Percentiles rank a stretch among this genome's conserved stretches.
phyloP scores from a whole-genome alignment of 2,113 vertebrate species.

The Meles meles region DNA sequence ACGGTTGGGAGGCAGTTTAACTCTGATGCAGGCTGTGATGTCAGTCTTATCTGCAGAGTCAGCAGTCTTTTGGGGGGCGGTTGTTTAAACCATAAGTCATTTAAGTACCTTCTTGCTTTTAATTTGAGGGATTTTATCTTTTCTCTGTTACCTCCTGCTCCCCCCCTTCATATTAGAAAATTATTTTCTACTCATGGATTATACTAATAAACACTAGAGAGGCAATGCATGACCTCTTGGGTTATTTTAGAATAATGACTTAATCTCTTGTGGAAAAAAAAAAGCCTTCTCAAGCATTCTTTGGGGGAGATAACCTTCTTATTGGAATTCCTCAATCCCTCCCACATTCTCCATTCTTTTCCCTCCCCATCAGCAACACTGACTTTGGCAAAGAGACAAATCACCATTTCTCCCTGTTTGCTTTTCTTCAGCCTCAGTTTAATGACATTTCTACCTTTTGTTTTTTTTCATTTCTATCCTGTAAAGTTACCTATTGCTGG shows the following conservation, averaged over 20 bases:
- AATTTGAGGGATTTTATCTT: not conserved
- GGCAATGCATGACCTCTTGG: not conserved
- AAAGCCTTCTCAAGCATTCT: conserved; percentile 15
- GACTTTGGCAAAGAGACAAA: not conserved
- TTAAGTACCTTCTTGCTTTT: not conserved
- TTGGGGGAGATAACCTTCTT: conserved; percentile 30
- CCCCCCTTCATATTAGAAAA: conserved; percentile 1
- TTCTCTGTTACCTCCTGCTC: not conserved
- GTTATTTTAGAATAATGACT: conserved; percentile 27
- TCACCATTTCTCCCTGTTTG: not conserved
- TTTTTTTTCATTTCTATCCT: not conserved
- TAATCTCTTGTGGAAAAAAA: conserved; percentile 7
- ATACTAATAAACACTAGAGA: not conserved
- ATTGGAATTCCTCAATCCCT: conserved; percentile 31
- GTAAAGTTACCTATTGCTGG: not conserved
- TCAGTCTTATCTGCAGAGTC: not conserved
- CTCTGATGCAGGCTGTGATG: not conserved
- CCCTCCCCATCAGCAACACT: not conserved
- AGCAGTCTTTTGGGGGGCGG: not conserved
- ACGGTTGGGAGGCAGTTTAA: not conserved
- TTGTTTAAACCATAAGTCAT: not conserved
- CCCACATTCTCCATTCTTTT: not conserved
- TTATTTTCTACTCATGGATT: not conserved
- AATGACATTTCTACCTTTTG: not conserved
- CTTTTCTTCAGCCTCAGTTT: conserved; percentile 20